Evolutionary conservation across 2,888 invertebrate genomes (phyloP), one percentile per base, ranked within the genome.

Genomic region (Stenodema calcarata): DNA sequence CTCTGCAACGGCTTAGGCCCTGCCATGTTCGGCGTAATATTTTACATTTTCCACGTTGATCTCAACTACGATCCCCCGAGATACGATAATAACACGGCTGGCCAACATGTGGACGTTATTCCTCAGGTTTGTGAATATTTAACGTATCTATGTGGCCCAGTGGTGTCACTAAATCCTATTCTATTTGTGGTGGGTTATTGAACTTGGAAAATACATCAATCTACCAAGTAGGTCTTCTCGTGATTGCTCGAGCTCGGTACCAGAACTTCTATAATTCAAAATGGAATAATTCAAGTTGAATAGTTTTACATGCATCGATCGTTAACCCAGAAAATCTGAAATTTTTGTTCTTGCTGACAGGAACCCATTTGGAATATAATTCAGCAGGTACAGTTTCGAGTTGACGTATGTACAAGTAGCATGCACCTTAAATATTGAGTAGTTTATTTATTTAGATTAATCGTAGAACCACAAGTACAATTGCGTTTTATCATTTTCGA

Each of bases 31-130:
- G 99, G 99, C 23, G 95, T 99, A 89, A 97, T 99, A 90, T 99
- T 99, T 93, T 99, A 98, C 92, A 93, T 99, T 90, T 99, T 99
- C 92, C 97, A 99, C 91, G 99, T 99, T 89, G 98, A 99, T 92
- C 93, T 99, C 90, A 98, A 97, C 91, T 96, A 95, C 89, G 95
- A 95, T 89, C 86, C 89, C 86, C 62, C 90, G 90, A 88, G 91
- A 92, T 90, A 94, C 93, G 87, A 93, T 93, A 91, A 91, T 88
- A 92, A 92, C 89, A 91, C 90, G 88, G 91, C 92, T 90, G 91
- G 91, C 30, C 91, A 91, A 88, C 92, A 92, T 89, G 91, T 92
- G 86, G 93, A 93, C 89, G 91, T 92, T 87, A 92, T 92, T 89
- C 92, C 93, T 88, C 93, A 93, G 92, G 92, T 92, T 11, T 62